phyloP scores from a whole-genome alignment of 2,797 vertebrate species.

The Pelochelys cantorii region DNA sequence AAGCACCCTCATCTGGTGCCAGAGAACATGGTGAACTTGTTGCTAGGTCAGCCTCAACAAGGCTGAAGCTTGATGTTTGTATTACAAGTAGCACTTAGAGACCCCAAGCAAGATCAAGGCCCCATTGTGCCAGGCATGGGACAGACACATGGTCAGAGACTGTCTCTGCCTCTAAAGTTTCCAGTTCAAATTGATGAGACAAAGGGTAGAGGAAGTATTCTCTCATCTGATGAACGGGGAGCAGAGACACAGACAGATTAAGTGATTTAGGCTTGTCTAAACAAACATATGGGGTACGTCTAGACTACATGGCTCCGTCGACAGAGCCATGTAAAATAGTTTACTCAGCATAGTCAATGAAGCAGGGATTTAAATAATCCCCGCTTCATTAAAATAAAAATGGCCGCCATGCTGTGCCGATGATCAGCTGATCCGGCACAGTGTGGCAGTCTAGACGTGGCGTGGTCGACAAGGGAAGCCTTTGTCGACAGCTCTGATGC shows the following conservation, averaged over 20 bases:
- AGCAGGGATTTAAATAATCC: too few relatives aligned
- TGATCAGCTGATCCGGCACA: too few relatives aligned
- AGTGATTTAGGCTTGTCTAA: background rate
- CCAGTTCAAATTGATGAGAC: background rate
- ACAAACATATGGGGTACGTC: too few relatives aligned
- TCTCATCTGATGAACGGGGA: background rate
- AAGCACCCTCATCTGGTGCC: background rate
- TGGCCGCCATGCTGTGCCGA: too few relatives aligned
- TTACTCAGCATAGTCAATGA: too few relatives aligned
- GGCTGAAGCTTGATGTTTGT: background rate
- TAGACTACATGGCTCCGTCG: too few relatives aligned
- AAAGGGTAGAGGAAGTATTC: background rate
- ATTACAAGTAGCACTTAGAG: background rate
- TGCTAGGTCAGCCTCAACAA: background rate
- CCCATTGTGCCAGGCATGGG: background rate
- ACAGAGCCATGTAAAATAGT: too few relatives aligned
- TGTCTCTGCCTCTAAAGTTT: background rate
- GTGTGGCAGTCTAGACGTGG: too few relatives aligned
- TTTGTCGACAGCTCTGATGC: too few relatives aligned
- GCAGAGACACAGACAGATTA: background rate
- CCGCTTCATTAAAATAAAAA: too few relatives aligned
- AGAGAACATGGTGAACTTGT: background rate
- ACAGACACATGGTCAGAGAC: background rate
- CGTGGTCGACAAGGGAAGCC: too few relatives aligned
- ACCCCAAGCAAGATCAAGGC: background rate